phyloP scores from a whole-genome alignment of 1,140 invertebrate genomes.

The Arion vulgaris region DNA sequence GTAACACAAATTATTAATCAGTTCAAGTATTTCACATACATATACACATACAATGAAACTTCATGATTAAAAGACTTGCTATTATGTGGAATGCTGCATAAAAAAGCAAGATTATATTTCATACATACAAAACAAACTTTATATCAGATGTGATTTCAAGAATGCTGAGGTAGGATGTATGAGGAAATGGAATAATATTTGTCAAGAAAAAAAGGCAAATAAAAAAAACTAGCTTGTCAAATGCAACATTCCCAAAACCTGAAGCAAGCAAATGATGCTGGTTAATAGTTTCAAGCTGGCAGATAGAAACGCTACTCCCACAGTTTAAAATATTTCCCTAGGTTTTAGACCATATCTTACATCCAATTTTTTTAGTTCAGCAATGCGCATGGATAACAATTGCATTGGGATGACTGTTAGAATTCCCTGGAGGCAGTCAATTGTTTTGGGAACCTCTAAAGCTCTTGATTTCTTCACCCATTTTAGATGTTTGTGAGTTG shows the following conservation, averaged over 20 bases:
- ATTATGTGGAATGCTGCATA: too few relatives aligned
- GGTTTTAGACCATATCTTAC: constrained; percentile 74
- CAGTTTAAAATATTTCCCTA: neutral
- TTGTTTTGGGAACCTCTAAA: constrained; percentile 83
- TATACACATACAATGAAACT: too few relatives aligned
- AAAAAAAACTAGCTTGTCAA: too few relatives aligned
- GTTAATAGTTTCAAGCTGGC: neutral
- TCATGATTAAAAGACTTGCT: too few relatives aligned
- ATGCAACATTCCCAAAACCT: neutral
- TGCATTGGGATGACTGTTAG: constrained; percentile 98
- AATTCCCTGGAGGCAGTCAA: constrained; percentile 94
- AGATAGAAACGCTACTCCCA: neutral
- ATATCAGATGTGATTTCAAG: too few relatives aligned
- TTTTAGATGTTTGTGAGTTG: neutral
- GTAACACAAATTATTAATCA: too few relatives aligned
- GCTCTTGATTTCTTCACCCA: neutral
- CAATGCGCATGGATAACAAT: constrained; percentile 96
- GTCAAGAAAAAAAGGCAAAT: too few relatives aligned
- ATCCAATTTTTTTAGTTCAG: constrained; percentile 95
- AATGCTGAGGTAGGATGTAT: too few relatives aligned
- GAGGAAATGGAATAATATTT: too few relatives aligned
- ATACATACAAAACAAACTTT: too few relatives aligned
- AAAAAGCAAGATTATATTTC: too few relatives aligned
- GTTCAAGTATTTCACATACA: too few relatives aligned
- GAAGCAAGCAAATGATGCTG: neutral